Base-by-base conservation (phyloP, 1,140 invertebrate genomes). In the Ectropis grisescens region DNA sequence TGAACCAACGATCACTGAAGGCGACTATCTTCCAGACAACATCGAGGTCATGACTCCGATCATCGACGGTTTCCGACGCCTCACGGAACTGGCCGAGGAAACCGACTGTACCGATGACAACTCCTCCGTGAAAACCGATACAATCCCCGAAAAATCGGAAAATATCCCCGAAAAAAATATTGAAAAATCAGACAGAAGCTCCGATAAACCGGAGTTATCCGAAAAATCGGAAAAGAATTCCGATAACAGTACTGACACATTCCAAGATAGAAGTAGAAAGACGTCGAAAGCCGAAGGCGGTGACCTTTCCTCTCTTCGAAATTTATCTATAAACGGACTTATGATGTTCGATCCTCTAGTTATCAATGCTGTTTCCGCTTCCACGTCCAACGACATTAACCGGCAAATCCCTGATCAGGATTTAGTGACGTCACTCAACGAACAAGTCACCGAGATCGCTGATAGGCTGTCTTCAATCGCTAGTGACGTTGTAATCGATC, bases 341-440 rank as follows among this genome's bases (percentile, higher is more conserved):
- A 81, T 80, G 60, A 82, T 81, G 74, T 83, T 83, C 33, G 82
- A 83, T 50, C 82, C 82, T 1, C 37, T 82, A 14, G 70, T 78
- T 7, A 74, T 80, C 22, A 72, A 75, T 34, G 71, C 69, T 0
- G 58, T 60, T 1, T 37, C 66, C 0, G 66, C 74, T 0, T 69
- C 69, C 0, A 64, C 66, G 0, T 68, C 67, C 0, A n/a, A n/a
- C n/a, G 70, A 78, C 8, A 41, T 47, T 0, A 68, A 71, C 27
- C 42, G 76, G 38, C 58, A 69, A 27, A 30, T 83, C 14, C 82
- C 78, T 1, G 78, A 83, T 31, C 61, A 72, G 9, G 67, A 78
- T 35, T 38, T 82, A 22, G 79, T 83, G 33, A 81, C 78, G 19
- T 78, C 74, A 45, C 56, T 82, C 7, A 81, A 76, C 37, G 79